A percentile compares a stretch with the other conserved stretches of the same genome.
phyloP scores from a whole-genome alignment of 2,888 invertebrate genomes.

The Thyatira batis region DNA sequence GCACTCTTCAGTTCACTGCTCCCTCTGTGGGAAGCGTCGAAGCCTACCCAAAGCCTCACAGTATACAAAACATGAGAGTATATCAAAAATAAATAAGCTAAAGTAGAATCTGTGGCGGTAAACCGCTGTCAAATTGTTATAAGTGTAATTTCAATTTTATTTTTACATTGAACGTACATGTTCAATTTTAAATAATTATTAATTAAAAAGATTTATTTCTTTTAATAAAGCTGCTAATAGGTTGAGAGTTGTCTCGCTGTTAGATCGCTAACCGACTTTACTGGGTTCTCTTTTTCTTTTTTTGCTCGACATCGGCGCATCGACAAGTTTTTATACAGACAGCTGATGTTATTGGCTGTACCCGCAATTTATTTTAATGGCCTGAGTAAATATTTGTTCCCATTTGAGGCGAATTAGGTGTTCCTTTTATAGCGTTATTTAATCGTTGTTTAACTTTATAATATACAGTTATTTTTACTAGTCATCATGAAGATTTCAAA shows the following conservation, averaged over 20 bases:
- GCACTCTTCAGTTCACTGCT: constrained; percentile 76
- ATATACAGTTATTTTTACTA: background rate
- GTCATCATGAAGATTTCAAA: background rate
- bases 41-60: constrained; percentile 38
- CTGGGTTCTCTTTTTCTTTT: constrained; percentile 15
- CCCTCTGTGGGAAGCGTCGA: constrained; percentile 52
- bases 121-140: background rate
- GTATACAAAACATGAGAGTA: background rate
- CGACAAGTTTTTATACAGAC: constrained; percentile 50
- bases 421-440: constrained; percentile 24
- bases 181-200: too few relatives aligned
- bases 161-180: too few relatives aligned
- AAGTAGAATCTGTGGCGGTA: background rate
- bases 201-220: background rate
- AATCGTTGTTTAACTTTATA: constrained; percentile 14
- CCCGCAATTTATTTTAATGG: constrained; percentile 54
- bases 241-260: constrained; percentile 3
- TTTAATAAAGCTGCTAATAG: background rate
- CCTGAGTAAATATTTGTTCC: constrained; percentile 47
- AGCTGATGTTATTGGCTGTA: constrained; percentile 48
- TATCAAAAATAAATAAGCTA: background rate
- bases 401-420: constrained; percentile 31
- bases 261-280: constrained; percentile 11
- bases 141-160: background rate
- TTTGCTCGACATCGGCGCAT: constrained; percentile 20